Conservation (phyloP, 2,888 invertebrate species). For the Beris chalybata region DNA sequence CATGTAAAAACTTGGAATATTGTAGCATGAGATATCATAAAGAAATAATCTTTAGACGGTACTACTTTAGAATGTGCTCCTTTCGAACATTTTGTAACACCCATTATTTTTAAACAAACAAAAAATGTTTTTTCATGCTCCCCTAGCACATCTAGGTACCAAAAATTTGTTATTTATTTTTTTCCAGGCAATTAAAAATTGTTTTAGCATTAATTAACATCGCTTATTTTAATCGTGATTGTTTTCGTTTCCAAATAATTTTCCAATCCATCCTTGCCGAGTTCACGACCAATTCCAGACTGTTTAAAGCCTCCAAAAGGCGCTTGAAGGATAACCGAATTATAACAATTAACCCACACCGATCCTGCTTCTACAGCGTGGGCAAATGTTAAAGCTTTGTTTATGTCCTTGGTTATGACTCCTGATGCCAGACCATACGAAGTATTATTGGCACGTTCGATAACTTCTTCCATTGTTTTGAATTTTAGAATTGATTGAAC, state of each 20-base stretch:
- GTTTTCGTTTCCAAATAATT: constrained; percentile 80
- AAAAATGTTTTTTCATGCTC: too few relatives aligned
- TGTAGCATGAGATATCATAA: too few relatives aligned
- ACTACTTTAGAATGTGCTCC: too few relatives aligned
- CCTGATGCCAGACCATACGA: constrained; percentile 82
- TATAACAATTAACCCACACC: constrained; percentile 68
- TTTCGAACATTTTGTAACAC: too few relatives aligned
- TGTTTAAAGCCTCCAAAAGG: constrained; percentile 90
- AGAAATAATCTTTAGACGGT: too few relatives aligned
- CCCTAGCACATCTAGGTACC: too few relatives aligned
- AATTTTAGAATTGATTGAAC: constrained; percentile 86
- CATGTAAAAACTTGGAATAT: too few relatives aligned
- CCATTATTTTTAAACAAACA: too few relatives aligned
- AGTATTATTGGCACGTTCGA: constrained; percentile 80
- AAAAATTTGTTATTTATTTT: too few relatives aligned
- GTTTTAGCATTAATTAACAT: too few relatives aligned
- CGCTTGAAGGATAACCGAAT: constrained; percentile 62
- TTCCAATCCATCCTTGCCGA: constrained; percentile 77
- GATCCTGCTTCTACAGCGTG: constrained; percentile 78
- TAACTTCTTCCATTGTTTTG: constrained; percentile 69
- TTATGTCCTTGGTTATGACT: constrained; percentile 76
- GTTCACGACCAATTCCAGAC: constrained; percentile 83
- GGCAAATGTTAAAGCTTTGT: constrained; percentile 73
- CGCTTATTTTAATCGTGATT: constrained; percentile 60
- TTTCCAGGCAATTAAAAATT: too few relatives aligned